phyloP scores from a whole-genome alignment of 2,888 invertebrate species.

The Lydus trimaculatus region DNA sequence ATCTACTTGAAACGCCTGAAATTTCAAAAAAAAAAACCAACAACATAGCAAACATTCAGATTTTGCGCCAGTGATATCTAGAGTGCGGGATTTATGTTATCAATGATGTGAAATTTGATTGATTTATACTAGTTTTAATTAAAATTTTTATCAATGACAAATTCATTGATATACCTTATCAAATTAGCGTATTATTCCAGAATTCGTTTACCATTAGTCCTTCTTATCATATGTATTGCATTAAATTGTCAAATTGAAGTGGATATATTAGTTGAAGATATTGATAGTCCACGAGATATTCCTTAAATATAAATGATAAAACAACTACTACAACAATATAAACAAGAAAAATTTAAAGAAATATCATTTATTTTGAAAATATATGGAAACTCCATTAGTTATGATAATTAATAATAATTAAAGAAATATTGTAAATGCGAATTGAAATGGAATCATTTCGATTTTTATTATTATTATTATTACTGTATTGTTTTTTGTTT shows the following conservation, averaged over 20 bases:
- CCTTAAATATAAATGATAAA: no score
- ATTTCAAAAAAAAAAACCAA: no score
- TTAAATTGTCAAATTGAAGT: slow-evolving; percentile 73
- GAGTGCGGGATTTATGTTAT: no score
- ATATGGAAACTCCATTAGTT: slow-evolving; percentile 16
- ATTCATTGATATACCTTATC: slow-evolving; percentile 68
- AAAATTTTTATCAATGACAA: no score
- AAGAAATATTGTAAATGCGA: slow-evolving; percentile 29
- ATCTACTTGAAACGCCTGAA: no score
- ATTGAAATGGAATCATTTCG: slow-evolving; percentile 24
- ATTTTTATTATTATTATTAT: no score
- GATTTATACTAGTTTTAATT: no score
- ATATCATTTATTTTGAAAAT: slow-evolving; percentile 19
- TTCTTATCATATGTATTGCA: slow-evolving; percentile 71
- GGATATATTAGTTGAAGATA: slow-evolving; percentile 65
- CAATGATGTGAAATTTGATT: no score
- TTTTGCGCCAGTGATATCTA: no score
- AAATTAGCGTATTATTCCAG: slow-evolving; percentile 76
- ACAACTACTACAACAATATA: not conserved
- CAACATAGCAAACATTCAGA: no score
- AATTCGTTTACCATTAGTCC: slow-evolving; percentile 70
- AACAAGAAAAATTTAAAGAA: slow-evolving; percentile 18
- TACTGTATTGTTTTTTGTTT: no score
- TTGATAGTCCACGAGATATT: no score
- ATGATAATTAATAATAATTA: slow-evolving; percentile 10